Base-by-base conservation (phyloP, 2,797 vertebrate genomes). In the Atherinosoma microstoma region DNA sequence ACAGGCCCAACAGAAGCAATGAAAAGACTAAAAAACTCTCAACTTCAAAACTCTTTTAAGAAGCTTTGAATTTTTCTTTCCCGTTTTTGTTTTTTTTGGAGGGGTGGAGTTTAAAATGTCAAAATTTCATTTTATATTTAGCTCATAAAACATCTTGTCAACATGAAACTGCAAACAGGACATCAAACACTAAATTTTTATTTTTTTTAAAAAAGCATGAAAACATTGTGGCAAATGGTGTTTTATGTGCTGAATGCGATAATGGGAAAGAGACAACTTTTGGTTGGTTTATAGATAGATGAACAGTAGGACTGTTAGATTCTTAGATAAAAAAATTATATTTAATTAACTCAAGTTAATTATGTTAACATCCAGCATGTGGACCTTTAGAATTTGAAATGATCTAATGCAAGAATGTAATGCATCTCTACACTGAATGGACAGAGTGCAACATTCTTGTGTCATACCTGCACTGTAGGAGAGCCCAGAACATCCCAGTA, bases 401-500 rank as follows among this genome's bases (percentile, higher is more conserved):
- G 2, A 49, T 62, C 65, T 29, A 47, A 20, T 63, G 13, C 16
- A 30, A 10, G 7, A 7, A 64, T 47, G 3, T 60, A 27, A 58
- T 27, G 20, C 16, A 18, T 57, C 7, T 59, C 6, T 27, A 9
- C 9, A 2, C 9, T 58, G 29, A 64, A 62, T 13, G 7, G 35
- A 54, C 16, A 66, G 59, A 61, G 42, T 22, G 6, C 13, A 7
- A 9, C 2, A 8, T 30, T 32, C 29, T 6, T 15, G 18, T 42
- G 60, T 22, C 54, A 6, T 88, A 96, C 95, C 95, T 96, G 95
- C 94, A 95, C 84, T 96, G 95, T 30, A 96, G 62, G 12, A 96
- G 92, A 74, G 92, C 95, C 95, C 95, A 96, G 84, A 96, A 96
- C 88, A 95, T 53, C 45, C 94, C 94, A 0, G 95, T 96, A 91